phyloP scores from a whole-genome alignment of 2,113 vertebrate genomes.

The Vicugna pacos region DNA sequence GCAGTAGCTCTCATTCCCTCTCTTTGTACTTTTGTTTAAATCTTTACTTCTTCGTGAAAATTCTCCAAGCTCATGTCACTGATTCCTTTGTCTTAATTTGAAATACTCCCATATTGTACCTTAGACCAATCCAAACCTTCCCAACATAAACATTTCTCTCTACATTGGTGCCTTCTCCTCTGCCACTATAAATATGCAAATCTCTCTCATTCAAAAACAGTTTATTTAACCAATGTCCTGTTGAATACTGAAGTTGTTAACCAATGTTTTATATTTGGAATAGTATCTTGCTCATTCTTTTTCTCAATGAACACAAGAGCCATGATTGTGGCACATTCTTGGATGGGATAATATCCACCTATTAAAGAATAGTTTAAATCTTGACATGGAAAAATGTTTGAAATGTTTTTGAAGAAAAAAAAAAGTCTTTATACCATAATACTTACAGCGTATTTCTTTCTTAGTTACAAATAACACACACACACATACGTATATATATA shows the following conservation, averaged over 20 bases:
- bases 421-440: neutral
- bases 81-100: neutral
- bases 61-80: neutral
- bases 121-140: neutral
- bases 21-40: neutral
- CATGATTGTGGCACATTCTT: neutral
- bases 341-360: neutral
- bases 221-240: neutral
- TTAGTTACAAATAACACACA: neutral
- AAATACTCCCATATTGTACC: neutral
- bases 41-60: conserved; percentile 20
- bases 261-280: neutral
- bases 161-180: neutral
- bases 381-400: conserved; percentile 36
- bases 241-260: conserved; percentile 19
- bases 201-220: neutral
- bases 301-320: neutral
- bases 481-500: neutral
- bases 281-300: conserved; percentile 15
- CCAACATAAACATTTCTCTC: neutral
- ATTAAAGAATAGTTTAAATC: neutral
- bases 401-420: neutral
- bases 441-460: neutral
- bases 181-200: neutral
- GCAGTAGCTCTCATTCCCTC: neutral